Conservation (phyloP, 2,888 invertebrate species). For the Chrysina gloriosa region DNA sequence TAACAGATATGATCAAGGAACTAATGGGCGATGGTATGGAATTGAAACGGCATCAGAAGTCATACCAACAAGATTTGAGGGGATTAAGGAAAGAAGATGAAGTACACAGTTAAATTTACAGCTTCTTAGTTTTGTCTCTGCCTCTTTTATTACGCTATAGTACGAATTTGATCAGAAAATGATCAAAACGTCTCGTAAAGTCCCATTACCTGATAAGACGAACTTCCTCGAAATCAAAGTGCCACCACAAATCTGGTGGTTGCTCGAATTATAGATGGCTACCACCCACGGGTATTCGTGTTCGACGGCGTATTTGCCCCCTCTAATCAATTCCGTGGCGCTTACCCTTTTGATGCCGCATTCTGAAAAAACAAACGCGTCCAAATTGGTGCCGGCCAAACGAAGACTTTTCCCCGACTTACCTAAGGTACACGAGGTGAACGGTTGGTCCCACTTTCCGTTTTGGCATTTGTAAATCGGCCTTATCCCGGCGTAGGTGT, state of each 20-base stretch:
- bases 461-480: too few species aligned
- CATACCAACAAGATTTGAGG: too few species aligned
- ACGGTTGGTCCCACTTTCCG: not conserved
- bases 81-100: too few species aligned
- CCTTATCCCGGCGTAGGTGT: not conserved
- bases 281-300: slow-evolving; percentile 3
- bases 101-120: too few species aligned
- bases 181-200: too few species aligned
- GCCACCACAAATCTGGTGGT: not conserved
- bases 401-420: not conserved
- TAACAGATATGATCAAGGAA: too few species aligned
- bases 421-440: not conserved
- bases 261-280: not conserved
- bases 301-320: not conserved
- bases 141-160: too few species aligned
- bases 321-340: slow-evolving; percentile 15
- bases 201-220: slow-evolving; percentile 23
- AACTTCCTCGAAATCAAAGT: not conserved
- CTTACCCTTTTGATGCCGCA: not conserved
- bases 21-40: too few species aligned
- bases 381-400: slow-evolving; percentile 40
- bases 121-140: not conserved
- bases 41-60: too few species aligned
- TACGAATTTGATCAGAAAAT: too few species aligned
- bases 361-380: slow-evolving; percentile 34